phyloP scores from a whole-genome alignment of 2,797 vertebrate genomes.

The Vultur gryphus region DNA sequence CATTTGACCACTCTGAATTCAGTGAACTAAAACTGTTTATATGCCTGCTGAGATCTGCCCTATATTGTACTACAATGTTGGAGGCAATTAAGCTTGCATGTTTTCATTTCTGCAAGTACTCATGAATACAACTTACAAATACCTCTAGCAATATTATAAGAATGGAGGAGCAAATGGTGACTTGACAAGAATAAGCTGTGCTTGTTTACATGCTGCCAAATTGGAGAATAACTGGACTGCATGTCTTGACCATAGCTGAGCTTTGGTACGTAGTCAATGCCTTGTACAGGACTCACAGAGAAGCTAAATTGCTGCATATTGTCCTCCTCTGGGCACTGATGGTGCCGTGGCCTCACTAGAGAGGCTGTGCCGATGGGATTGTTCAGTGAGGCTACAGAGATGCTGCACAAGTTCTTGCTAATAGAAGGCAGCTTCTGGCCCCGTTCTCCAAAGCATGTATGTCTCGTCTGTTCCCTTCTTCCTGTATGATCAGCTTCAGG shows the following conservation, averaged over 20 bases:
- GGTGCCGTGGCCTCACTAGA: neutral
- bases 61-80: neutral
- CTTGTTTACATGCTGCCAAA: rapidly evolving
- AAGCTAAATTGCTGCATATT: neutral
- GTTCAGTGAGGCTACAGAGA: neutral
- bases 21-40: neutral
- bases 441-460: neutral
- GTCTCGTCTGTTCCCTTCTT: neutral
- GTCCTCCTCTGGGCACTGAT: neutral
- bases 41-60: neutral
- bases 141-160: neutral
- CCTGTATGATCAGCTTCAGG: neutral
- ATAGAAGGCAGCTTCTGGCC: neutral
- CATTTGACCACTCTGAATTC: neutral
- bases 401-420: neutral
- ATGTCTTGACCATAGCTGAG: neutral
- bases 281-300: neutral
- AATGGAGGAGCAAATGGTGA: neutral
- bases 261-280: neutral
- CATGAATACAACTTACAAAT: neutral
- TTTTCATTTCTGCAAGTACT: neutral
- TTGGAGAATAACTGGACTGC: neutral
- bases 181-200: neutral
- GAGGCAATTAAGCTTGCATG: neutral
- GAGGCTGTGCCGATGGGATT: rapidly evolving